These are phyloP conservation scores for Tragelaphus buxtoni DNA, from an alignment of 2,113 vertebrate species.

Conservation along the genomic window DNA sequence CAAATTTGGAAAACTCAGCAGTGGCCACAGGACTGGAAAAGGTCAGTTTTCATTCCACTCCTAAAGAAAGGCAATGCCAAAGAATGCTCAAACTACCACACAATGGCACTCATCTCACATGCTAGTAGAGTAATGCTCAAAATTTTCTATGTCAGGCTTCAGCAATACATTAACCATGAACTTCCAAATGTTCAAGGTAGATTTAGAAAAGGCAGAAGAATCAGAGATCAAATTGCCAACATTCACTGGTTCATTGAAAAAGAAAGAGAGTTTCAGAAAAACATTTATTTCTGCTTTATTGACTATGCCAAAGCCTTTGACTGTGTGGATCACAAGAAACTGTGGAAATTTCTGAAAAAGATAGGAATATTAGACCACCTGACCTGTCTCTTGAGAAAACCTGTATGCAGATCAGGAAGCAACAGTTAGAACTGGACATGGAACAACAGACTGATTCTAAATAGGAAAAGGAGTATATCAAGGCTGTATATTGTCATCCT, in stretches of 20 bases:
- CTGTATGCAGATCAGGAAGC: background rate
- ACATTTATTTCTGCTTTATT: background rate
- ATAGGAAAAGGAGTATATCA: rapidly evolving
- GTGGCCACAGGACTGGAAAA: background rate
- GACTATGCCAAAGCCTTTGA: background rate
- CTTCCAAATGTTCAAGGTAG: background rate
- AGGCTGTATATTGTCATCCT: background rate
- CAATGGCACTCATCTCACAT: background rate
- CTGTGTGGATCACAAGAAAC: background rate
- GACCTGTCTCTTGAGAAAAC: background rate
- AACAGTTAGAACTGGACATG: background rate
- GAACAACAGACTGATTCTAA: background rate
- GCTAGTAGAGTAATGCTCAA: background rate
- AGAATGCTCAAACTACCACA: background rate
- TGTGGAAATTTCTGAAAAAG: background rate
- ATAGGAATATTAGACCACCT: background rate
- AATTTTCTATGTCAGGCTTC: background rate
- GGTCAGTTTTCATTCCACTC: background rate
- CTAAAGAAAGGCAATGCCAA: background rate
- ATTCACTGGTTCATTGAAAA: background rate
- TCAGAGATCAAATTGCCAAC: background rate
- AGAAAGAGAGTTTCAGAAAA: background rate
- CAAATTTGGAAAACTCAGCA: background rate
- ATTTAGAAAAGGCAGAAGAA: background rate
- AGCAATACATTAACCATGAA: background rate